These are phyloP conservation scores for Mormyrus proboscirostris DNA, from an alignment of 2,797 vertebrate species.

Conservation along the genomic window DNA sequence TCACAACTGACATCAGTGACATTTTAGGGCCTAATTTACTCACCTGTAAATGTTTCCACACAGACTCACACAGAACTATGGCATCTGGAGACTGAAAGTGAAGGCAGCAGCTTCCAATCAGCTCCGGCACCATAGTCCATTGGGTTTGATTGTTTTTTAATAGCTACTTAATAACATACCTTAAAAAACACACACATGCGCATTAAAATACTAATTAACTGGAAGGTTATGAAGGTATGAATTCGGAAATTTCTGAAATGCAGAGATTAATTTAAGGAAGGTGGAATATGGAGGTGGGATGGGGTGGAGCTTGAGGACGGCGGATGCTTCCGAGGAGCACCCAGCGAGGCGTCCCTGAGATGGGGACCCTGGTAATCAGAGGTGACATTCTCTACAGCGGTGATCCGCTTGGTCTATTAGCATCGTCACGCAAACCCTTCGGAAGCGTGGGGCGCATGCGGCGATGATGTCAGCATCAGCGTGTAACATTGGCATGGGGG, in stretches of 20 bases:
- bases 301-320: slow-evolving; percentile 38
- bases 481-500: neutral
- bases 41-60: neutral
- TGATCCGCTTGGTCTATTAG: slow-evolving; percentile 65
- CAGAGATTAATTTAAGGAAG: neutral
- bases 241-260: neutral
- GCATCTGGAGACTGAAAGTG: neutral
- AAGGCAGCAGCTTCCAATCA: neutral
- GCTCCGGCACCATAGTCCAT: neutral
- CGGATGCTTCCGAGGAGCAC: slow-evolving; percentile 31
- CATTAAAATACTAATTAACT: slow-evolving; percentile 33
- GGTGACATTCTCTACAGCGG: slow-evolving; percentile 57
- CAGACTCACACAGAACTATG: neutral
- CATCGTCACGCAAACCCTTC: slow-evolving; percentile 60
- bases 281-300: neutral
- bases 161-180: neutral
- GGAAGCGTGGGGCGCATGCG: slow-evolving; percentile 56
- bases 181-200: neutral
- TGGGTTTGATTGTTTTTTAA: neutral
- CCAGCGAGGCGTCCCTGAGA: slow-evolving; percentile 35
- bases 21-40: neutral
- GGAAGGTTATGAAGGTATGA: slow-evolving; percentile 33
- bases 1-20: neutral
- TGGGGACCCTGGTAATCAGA: slow-evolving; percentile 57
- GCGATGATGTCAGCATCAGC: slow-evolving; percentile 40